Conservation (phyloP, 2,797 vertebrate genomes). For the Gymnoscopelus braueri region DNA sequence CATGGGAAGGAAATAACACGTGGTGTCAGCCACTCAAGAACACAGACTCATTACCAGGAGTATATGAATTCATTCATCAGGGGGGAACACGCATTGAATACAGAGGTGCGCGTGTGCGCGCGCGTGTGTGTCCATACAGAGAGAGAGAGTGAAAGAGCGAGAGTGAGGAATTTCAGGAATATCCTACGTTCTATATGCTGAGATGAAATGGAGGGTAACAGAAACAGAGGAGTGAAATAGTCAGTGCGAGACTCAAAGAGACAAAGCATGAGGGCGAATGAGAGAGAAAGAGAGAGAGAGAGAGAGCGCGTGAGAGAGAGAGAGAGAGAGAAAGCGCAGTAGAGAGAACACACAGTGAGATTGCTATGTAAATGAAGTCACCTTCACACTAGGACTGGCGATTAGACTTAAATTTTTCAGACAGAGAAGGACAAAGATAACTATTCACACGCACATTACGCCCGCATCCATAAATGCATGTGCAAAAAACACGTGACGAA, state of each 20-base stretch:
- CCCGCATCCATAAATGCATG: conserved; percentile 7
- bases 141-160: conserved; percentile 8
- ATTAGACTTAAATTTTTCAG: conserved; percentile 68
- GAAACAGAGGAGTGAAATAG: conserved; percentile 27
- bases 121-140: neutral
- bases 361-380: conserved; percentile 73
- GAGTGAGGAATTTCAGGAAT: conserved; percentile 53
- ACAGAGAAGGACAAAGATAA: conserved; percentile 70
- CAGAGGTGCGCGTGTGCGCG: conserved; percentile 12
- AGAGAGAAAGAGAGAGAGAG: conserved; percentile 8
- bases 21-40: conserved; percentile 39
- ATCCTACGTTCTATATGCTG: conserved; percentile 42
- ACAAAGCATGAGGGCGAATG: neutral
- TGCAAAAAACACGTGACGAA: conserved; percentile 7
- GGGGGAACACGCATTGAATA: conserved; percentile 24
- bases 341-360: conserved; percentile 31
- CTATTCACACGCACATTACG: conserved; percentile 18
- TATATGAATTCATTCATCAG: conserved; percentile 60
- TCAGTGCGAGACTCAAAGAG: neutral
- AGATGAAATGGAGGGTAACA: conserved; percentile 25
- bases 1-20: conserved; percentile 42
- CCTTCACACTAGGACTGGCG: conserved; percentile 58
- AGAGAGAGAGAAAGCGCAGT: neutral
- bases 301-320: neutral
- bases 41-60: conserved; percentile 60